phyloP scores from a whole-genome alignment of 2,888 invertebrate genomes.

The Drosophila birchii region DNA sequence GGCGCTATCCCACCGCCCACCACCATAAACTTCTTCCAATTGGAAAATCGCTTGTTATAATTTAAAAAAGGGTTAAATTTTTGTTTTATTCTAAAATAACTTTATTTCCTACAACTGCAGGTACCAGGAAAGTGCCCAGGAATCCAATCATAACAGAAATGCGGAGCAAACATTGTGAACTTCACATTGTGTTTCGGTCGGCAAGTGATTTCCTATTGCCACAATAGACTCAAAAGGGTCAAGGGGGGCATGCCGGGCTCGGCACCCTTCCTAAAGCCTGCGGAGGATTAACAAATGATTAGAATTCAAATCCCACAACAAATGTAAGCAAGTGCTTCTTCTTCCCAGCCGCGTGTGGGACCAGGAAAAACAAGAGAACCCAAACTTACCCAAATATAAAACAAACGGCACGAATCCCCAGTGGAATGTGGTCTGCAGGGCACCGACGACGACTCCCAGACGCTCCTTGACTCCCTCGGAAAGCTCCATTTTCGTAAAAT shows the following conservation, averaged over 20 bases:
- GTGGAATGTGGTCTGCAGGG: slow-evolving; percentile 88
- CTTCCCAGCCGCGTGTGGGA: slow-evolving; percentile 52
- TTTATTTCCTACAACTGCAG: slow-evolving; percentile 62
- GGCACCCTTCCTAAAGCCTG: slow-evolving; percentile 89
- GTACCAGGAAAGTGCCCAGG: slow-evolving; percentile 47
- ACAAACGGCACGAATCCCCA: slow-evolving; percentile 90
- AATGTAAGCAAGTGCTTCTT: slow-evolving; percentile 35
- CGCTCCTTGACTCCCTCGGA: slow-evolving; percentile 88
- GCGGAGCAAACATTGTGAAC: slow-evolving; percentile 9
- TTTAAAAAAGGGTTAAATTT: background rate
- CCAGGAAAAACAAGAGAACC: background rate
- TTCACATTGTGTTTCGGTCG: slow-evolving; percentile 5
- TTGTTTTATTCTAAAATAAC: slow-evolving; percentile 48
- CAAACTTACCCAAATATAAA: slow-evolving; percentile 88
- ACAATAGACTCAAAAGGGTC: slow-evolving; percentile 80
- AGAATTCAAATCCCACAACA: slow-evolving; percentile 17
- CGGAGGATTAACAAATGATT: background rate
- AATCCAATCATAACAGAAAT: slow-evolving; percentile 42
- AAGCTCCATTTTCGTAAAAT: slow-evolving; percentile 73
- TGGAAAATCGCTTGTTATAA: background rate
- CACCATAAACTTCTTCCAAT: no score
- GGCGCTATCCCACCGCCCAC: no score
- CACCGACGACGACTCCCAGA: slow-evolving; percentile 86
- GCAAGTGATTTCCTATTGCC: slow-evolving; percentile 76
- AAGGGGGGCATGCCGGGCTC: slow-evolving; percentile 89